phyloP scores from a whole-genome alignment of 2,113 vertebrate species.

The human (Homo sapiens) region GRCh38 chr18:38088501-38089000 shows the following conservation, averaged over 20 bases:
- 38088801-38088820: background rate
- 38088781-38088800: background rate
- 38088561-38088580: background rate
- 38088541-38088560: background rate
- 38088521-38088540: background rate
- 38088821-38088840: background rate
- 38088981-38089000: slow-evolving; percentile 2
- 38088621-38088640: background rate
- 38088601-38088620: background rate
- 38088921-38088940: slow-evolving; percentile 54
- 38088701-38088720: background rate
- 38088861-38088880: background rate
- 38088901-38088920: slow-evolving; percentile 9
- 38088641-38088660: background rate
- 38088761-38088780: background rate
- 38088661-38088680: background rate
- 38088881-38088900: background rate
- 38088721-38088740: slow-evolving; percentile 50
- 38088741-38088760: background rate
- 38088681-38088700: background rate
- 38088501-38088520: background rate
- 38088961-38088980: background rate
- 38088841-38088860: slow-evolving; percentile 37
- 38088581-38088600: background rate
- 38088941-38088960: slow-evolving; percentile 40